Base-by-base conservation (phyloP, 2,888 invertebrate species). In the Neoscelio sp. region DNA sequence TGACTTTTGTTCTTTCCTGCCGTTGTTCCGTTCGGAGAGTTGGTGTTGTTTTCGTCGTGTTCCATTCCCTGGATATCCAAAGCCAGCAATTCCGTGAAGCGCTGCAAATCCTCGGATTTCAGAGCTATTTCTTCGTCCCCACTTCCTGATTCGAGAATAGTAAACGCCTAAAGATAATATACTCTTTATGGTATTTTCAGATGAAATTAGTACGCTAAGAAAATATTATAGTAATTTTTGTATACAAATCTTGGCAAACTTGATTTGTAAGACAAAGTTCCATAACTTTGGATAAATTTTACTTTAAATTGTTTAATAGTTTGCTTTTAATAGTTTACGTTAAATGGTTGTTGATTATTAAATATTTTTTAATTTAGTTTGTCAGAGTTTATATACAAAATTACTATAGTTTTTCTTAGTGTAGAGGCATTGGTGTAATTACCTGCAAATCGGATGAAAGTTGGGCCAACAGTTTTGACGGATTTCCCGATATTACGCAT, bases 41-140 rank as follows among this genome's bases (percentile, higher is more conserved):
- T 80, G 33, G 82, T 82, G 15, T 62, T 17, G 20, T 71, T 78
- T 12, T 64, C 46, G 2, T 3, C 48, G 10, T 79, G 75, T 67
- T 87, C 85, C 73, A 89, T 91, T 4, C 94, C 94, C 75, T 94
- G 92, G 48, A 94, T 89, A 85, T 94, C 94, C 42, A 94, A 86
- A 1, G 93, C 93, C 81, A 91, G 89, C 30, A 95, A 88, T 74
- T 93, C 91, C 40, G 90, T 84, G 62, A 93, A 92, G 70, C 89
- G 87, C 65, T 89, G 85, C 46, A 93, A 88, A 60, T 91, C 89
- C 56, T 91, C 88, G n/a, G 91, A 90, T 82, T 89, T 90, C 12
- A 89, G 65, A 23, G 80, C 70, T 44, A 88, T 84, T 50, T 87
- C 85, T 26, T 73, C 42, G 5, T 87, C 78, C 44, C 86, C 85